These are phyloP conservation scores for Drosophila pseudoobscura DNA, from an alignment of 1,140 invertebrate genomes.

Conservation along the genomic window DNA sequence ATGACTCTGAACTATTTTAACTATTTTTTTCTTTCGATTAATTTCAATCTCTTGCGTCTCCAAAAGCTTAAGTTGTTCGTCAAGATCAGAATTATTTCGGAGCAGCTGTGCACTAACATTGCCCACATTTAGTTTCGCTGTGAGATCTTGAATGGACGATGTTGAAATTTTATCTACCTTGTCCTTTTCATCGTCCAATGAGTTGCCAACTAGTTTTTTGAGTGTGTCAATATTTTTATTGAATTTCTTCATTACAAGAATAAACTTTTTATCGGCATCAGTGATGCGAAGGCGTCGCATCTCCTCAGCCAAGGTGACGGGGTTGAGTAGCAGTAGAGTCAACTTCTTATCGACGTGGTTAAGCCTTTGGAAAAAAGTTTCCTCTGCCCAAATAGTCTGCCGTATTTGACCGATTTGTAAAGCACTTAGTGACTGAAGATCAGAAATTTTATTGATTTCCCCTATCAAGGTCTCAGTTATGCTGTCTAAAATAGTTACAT, in stretches of 20 bases:
- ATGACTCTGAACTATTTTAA: conserved; percentile 33
- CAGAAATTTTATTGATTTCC: conserved; percentile 80
- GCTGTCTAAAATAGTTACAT: conserved; percentile 42
- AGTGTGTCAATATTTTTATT: conserved; percentile 75
- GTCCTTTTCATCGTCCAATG: conserved; percentile 55
- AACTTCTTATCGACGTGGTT: conserved; percentile 77
- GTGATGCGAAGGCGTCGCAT: conserved; percentile 28
- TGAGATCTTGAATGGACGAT: conserved; percentile 4
- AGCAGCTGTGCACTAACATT: conserved; percentile 64
- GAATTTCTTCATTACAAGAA: conserved; percentile 73
- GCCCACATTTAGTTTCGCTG: conserved; percentile 6
- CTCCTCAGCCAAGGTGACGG: conserved; percentile 67
- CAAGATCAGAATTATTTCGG: conserved; percentile 72
- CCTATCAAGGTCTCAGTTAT: conserved; percentile 66
- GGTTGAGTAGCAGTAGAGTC: conserved; percentile 72
- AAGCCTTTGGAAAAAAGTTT: conserved; percentile 72
- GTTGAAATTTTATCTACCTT: conserved; percentile 1
- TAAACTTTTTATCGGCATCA: conserved; percentile 54
- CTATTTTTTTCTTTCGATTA: conserved; percentile 64
- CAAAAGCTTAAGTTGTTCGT: conserved; percentile 74
- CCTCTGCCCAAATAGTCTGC: conserved; percentile 58
- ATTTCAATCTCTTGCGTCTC: conserved; percentile 79
- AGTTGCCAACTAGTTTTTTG: conserved; percentile 76
- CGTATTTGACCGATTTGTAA: conserved; percentile 60
- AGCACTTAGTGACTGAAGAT: conserved; percentile 57